Evolutionary conservation across 2,113 vertebrate species (phyloP), one percentile per base, ranked within the genome.

Genomic region (Lepus europaeus): DNA sequence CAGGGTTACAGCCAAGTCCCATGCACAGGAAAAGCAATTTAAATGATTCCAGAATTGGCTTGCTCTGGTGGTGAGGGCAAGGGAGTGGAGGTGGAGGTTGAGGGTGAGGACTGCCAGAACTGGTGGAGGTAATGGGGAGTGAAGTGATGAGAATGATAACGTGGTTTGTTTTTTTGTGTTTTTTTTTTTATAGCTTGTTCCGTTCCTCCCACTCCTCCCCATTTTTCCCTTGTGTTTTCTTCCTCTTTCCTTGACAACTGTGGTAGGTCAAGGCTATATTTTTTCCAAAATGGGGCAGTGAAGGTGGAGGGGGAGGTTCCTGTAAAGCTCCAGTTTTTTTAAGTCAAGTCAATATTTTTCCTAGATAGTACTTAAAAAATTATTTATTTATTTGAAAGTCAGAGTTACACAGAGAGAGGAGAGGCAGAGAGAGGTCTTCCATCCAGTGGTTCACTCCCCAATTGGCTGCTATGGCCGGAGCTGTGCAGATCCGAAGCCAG

Each of bases 271-370:
- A 68, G 49, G 45, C 84, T 86, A 29, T 45, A 36, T 45, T 8
- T 96, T 95, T 95, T 89, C 53, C 83, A 92, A 11, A 91, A 68
- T 36, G 51, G 45, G 22, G 27, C 49, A 73, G 74, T 70, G 64
- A 86, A 53, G 66, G 70, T 56, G 63, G 70, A 86, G 68, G 56
- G 19, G 69, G 45, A 93, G 61, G 51, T 83, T 94, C 45, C 64
- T 81, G 53, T 84, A 63, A 45, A 89, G 33, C n/a, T 64, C 25
- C 10, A 49, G 51, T 83, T 93, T 92, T 95, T 66, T 82, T 73
- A 93, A 79, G 36, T 74, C 23, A 96, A 31, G 36, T 45, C 64
- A 16, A 93, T 83, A 27, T 92, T 82, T 95, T 68, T 94, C 73
- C 61, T 90, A 59, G 63, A 77, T 93, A 31, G 45, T 61, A 20